phyloP scores from a whole-genome alignment of 2,888 invertebrate species.

The Drosophila testacea region DNA sequence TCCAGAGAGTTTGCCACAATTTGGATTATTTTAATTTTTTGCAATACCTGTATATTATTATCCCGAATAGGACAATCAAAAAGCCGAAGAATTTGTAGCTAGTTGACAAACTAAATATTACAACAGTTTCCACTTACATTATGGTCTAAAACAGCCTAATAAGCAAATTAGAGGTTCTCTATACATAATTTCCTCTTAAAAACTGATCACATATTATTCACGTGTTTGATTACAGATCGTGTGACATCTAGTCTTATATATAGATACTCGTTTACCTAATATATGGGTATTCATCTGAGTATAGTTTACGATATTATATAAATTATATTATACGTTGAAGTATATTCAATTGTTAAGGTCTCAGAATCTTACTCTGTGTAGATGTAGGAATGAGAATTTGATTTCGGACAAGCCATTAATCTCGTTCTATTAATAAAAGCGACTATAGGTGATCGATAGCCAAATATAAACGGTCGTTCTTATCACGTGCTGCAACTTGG shows the following conservation, averaged over 20 bases:
- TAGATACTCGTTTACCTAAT: neutral
- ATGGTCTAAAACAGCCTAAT: too few relatives aligned
- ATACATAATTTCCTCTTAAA: neutral
- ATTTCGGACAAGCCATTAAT: conserved; percentile 40
- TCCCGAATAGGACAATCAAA: too few relatives aligned
- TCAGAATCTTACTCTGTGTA: neutral
- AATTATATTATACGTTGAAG: neutral
- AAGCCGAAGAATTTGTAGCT: too few relatives aligned
- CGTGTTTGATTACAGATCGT: neutral
- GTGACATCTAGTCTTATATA: neutral
- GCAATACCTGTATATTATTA: too few relatives aligned
- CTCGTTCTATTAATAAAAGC: conserved; percentile 63
- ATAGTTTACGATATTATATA: neutral
- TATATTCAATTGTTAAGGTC: neutral
- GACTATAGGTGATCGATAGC: conserved; percentile 48
- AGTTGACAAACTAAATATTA: too few relatives aligned
- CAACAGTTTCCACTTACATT: too few relatives aligned
- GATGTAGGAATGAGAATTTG: conserved; percentile 1
- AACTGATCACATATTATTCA: neutral
- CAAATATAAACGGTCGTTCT: conserved; percentile 58
- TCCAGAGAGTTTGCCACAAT: too few relatives aligned
- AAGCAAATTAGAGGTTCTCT: too few relatives aligned
- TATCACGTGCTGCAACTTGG: conserved; percentile 64
- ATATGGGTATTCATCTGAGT: neutral
- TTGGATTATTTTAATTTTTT: too few relatives aligned